Conservation (phyloP, 2,113 vertebrate genomes). For the Petroica traversi region DNA sequence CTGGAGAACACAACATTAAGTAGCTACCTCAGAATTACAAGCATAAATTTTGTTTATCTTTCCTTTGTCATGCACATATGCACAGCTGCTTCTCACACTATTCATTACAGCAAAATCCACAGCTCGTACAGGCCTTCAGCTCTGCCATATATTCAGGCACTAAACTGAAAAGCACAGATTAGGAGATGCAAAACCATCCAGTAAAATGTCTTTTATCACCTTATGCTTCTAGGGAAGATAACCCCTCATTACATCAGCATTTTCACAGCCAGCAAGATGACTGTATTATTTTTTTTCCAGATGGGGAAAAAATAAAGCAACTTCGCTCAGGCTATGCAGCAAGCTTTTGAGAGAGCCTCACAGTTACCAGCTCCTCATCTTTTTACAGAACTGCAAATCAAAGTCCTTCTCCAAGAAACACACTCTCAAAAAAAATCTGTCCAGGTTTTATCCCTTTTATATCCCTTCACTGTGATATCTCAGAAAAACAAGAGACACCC, state of each 20-base stretch:
- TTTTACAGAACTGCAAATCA: background rate
- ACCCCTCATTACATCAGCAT: background rate
- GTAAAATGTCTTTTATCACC: background rate
- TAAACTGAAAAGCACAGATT: background rate
- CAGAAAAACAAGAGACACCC: background rate
- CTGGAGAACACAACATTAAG: background rate
- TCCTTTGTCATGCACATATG: background rate
- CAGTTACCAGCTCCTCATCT: background rate
- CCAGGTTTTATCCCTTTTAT: background rate
- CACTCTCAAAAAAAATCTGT: background rate
- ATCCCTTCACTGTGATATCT: background rate
- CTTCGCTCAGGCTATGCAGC: background rate
- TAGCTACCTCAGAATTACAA: constrained; percentile 30
- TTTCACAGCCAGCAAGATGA: background rate
- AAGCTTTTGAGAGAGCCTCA: background rate
- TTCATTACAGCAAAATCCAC: background rate
- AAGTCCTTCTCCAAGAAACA: background rate
- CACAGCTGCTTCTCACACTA: background rate
- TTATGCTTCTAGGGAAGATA: background rate
- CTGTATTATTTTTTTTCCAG: background rate
- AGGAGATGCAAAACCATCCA: background rate
- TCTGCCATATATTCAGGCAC: background rate
- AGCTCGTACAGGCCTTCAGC: background rate
- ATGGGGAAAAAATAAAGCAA: background rate
- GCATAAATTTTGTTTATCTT: background rate